Percentiles rank a stretch among this genome's conserved stretches.
These are phyloP conservation scores for Grus americana DNA, from an alignment of 2,113 vertebrate species.

Conservation along the genomic window DNA sequence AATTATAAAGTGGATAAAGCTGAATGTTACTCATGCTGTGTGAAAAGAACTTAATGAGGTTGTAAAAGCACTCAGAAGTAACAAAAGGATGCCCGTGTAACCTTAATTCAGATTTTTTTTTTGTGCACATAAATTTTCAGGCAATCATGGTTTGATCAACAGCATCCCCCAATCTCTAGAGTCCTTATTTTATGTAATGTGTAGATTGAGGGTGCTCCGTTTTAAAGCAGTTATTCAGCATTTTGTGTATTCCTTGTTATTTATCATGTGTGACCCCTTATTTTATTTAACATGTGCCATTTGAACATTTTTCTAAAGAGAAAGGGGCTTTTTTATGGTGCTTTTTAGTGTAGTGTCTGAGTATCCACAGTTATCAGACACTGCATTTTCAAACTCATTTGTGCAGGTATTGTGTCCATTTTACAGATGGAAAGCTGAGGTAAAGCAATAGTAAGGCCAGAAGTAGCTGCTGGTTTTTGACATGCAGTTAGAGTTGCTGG, in stretches of 20 bases:
- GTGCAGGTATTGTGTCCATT: background rate
- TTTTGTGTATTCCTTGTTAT: background rate
- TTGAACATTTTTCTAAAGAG: background rate
- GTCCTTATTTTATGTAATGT: background rate
- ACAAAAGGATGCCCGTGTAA: background rate
- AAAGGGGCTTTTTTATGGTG: background rate
- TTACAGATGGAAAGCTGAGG: background rate
- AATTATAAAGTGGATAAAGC: background rate
- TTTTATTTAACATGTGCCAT: background rate
- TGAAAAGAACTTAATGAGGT: background rate
- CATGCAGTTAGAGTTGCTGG: background rate
- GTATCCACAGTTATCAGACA: background rate
- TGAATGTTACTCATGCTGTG: background rate
- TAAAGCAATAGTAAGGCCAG: background rate
- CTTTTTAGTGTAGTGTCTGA: background rate
- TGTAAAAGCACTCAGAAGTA: background rate
- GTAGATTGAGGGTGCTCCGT: background rate
- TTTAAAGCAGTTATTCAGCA: background rate
- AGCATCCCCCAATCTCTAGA: background rate
- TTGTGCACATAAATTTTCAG: background rate
- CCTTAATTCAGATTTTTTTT: background rate
- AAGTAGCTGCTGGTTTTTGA: background rate
- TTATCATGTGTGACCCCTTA: background rate
- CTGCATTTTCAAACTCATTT: background rate
- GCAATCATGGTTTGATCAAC: background rate